Conservation (phyloP, 2,113 vertebrate species). For the Drymodes brunneopygia region DNA sequence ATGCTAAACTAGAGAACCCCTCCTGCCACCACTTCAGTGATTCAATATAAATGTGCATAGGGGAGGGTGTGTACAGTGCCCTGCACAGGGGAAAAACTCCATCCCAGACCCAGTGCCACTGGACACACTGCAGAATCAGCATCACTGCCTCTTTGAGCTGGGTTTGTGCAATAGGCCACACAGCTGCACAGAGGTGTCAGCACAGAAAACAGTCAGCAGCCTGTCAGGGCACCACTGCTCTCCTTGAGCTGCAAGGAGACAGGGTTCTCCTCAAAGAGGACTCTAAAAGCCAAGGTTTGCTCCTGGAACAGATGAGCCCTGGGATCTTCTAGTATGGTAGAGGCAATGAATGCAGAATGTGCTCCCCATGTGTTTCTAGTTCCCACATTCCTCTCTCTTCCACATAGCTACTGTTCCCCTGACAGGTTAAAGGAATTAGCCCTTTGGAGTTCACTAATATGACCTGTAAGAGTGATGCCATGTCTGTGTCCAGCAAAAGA, state of each 20-base stretch:
- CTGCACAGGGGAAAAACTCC: accelerated
- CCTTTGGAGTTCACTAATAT: not conserved
- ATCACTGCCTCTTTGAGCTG: not conserved
- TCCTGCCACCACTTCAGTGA: not conserved
- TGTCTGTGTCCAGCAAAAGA: not conserved
- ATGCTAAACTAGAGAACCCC: not conserved
- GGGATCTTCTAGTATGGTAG: not conserved
- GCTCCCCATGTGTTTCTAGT: not conserved
- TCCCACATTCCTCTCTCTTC: not conserved
- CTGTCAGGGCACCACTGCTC: not conserved
- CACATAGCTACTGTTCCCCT: not conserved
- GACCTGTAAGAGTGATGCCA: not conserved
- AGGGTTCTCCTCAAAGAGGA: not conserved
- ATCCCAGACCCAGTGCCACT: not conserved
- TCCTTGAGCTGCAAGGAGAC: not conserved
- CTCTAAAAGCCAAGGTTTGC: not conserved
- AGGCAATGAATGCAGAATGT: not conserved
- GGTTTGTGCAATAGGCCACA: not conserved
- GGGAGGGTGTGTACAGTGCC: not conserved
- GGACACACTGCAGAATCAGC: not conserved
- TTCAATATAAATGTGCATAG: not conserved
- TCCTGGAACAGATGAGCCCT: not conserved
- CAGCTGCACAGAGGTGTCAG: not conserved
- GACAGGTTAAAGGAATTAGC: not conserved
- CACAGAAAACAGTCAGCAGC: not conserved